Conservation (phyloP, 2,888 invertebrate genomes). For the Orthosia cruda region DNA sequence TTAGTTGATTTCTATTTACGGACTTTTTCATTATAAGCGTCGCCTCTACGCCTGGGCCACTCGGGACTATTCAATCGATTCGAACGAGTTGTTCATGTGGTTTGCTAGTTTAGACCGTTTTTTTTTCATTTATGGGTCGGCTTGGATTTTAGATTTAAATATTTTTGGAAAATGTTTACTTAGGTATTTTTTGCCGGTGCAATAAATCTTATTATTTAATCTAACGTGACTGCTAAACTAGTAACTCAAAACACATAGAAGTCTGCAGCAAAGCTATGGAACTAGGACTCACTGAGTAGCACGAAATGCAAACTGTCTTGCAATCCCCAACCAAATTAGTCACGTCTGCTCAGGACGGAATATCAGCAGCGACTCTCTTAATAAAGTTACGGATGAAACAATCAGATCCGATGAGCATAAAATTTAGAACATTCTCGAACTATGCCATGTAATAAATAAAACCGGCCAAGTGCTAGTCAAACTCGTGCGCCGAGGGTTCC, state of each 20-base stretch:
- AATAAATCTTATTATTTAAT: no score
- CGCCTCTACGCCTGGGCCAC: constrained; percentile 5
- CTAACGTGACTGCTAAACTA: neutral
- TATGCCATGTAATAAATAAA: neutral
- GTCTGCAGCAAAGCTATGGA: neutral
- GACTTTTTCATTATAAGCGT: constrained; percentile 4
- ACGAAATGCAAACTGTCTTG: neutral
- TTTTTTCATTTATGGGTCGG: no score
- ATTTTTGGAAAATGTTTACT: neutral
- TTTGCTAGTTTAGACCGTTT: neutral
- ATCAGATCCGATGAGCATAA: neutral
- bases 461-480: no score
- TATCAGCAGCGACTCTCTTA: neutral
- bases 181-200: no score
- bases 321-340: neutral
- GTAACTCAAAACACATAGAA: neutral
- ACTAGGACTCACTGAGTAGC: neutral
- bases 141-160: neutral
- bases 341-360: neutral
- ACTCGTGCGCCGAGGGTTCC: no score
- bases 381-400: neutral
- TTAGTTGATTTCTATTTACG: constrained; percentile 33
- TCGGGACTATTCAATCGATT: constrained; percentile 35
- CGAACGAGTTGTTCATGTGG: constrained; percentile 10
- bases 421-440: neutral